A percentile compares a stretch with the other conserved stretches of the same genome.
Evolutionary conservation across 2,888 invertebrate species (phyloP).

Genomic region (Hydraecia micacea): DNA sequence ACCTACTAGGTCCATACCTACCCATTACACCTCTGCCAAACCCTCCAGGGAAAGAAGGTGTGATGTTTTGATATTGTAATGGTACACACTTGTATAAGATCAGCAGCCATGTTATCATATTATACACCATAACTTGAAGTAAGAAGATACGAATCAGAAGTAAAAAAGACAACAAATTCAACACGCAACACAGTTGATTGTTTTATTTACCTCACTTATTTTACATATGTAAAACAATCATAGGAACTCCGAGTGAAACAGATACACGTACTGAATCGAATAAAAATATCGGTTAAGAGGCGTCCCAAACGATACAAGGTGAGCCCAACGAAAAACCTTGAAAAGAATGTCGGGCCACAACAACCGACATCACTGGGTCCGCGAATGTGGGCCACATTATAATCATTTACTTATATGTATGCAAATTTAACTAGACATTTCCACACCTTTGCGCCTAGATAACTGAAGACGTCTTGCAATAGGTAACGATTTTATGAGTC

Average conservation of each 20-base stretch:
- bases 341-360: conserved; percentile 60
- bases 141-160: conserved; percentile 4
- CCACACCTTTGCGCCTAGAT: conserved; percentile 11
- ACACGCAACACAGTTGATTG: background rate
- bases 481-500: conserved; percentile 14
- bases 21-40: background rate
- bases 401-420: background rate
- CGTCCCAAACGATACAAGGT: conserved; percentile 36
- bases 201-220: conserved; percentile 20
- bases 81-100: background rate
- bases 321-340: conserved; percentile 53
- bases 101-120: background rate
- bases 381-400: background rate
- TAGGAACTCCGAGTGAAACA: conserved; percentile 19
- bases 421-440: conserved; percentile 18
- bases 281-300: conserved; percentile 56
- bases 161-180: background rate
- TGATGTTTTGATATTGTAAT: background rate
- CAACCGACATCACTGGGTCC: background rate
- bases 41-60: background rate
- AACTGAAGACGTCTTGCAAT: conserved; percentile 4
- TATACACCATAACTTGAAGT: background rate
- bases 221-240: conserved; percentile 20
- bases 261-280: conserved; percentile 50
- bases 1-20: background rate